Evolutionary conservation across 2,797 vertebrate genomes (phyloP).

Genomic region (Smutsia gigantea): DNA sequence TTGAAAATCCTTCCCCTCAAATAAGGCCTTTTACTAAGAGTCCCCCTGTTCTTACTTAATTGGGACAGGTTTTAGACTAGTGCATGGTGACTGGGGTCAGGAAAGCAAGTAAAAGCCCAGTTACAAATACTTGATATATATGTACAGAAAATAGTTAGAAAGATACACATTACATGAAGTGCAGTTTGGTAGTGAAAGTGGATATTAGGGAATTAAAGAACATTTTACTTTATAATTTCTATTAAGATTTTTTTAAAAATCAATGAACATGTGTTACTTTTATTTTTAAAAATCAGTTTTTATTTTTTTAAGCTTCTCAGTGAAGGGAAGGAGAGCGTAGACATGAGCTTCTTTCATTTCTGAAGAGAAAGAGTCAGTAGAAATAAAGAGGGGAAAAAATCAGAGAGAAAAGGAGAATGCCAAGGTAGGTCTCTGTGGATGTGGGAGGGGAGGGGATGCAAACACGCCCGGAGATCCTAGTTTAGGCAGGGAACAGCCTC

Average conservation of each 20-base stretch:
- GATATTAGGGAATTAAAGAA: background rate
- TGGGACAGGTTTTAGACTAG: background rate
- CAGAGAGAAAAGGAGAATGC: background rate
- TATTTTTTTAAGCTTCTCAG: background rate
- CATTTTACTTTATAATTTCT: background rate
- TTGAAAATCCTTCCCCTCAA: background rate
- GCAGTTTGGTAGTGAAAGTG: background rate
- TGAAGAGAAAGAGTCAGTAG: background rate
- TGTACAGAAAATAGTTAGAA: background rate
- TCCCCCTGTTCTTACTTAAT: background rate
- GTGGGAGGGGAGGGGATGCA: too few species aligned
- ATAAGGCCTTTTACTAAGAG: background rate
- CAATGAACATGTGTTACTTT: background rate
- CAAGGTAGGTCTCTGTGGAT: background rate
- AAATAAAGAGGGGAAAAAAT: background rate
- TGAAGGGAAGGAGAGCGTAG: background rate
- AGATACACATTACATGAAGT: background rate
- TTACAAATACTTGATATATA: background rate
- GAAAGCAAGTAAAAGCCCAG: background rate
- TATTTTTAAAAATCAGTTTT: background rate
- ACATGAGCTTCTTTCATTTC: background rate
- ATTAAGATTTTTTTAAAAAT: background rate
- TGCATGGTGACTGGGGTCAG: background rate
- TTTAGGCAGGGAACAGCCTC: background rate
- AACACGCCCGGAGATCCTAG: too few species aligned